phyloP scores from a whole-genome alignment of 2,888 invertebrate species.

The Ichneumoninae sp. region DNA sequence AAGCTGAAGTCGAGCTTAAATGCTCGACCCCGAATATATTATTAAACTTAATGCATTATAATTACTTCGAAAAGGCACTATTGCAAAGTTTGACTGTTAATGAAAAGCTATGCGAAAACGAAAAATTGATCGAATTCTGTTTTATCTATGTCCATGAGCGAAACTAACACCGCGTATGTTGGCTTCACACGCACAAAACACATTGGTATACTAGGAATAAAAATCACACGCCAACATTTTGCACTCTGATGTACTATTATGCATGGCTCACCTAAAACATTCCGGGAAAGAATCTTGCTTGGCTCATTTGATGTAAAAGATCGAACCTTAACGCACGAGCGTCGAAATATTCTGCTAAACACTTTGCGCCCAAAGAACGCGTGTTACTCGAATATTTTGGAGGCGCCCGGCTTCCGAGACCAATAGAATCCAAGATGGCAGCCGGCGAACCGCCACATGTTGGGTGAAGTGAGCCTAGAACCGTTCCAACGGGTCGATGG shows the following conservation, averaged over 20 bases:
- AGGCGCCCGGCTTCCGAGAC: constrained; percentile 90
- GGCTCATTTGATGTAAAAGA: constrained; percentile 72
- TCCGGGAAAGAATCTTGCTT: constrained; percentile 88
- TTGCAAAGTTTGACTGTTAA: not conserved
- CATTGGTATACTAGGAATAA: constrained; percentile 58
- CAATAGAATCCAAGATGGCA: constrained; percentile 92
- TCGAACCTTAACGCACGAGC: constrained; percentile 72
- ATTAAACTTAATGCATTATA: not conserved
- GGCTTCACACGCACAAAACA: constrained; percentile 33
- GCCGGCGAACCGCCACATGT: constrained; percentile 89
- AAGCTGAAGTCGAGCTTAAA: not conserved
- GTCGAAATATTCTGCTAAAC: constrained; percentile 72
- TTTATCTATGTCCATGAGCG: not conserved
- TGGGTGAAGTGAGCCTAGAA: constrained; percentile 80
- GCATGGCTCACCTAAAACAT: constrained; percentile 88
- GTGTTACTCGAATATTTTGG: constrained; percentile 81
- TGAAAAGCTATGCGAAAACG: not conserved
- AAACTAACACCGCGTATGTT: constrained; percentile 42
- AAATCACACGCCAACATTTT: constrained; percentile 77
- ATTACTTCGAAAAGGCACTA: not conserved
- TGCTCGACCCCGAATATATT: not conserved
- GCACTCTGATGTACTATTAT: constrained; percentile 34
- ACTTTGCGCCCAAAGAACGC: constrained; percentile 79
- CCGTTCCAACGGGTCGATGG: constrained; percentile 69
- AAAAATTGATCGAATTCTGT: not conserved